Conservation (phyloP, 2,797 vertebrate genomes). For the Hoplostethus mediterraneus region DNA sequence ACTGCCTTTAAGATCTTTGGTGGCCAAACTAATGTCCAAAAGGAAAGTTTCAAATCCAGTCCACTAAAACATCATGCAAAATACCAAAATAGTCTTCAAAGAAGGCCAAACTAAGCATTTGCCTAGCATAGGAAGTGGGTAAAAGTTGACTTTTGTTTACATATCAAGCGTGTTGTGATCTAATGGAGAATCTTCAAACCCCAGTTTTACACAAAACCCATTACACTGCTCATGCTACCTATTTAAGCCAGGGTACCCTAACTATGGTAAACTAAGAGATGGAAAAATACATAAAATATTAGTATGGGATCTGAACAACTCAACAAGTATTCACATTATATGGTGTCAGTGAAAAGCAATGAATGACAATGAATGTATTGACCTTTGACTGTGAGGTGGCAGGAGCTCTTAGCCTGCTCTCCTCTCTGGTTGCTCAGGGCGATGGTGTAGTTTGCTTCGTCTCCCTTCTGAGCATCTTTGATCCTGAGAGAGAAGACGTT, state of each 20-base stretch:
- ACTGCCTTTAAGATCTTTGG: background rate
- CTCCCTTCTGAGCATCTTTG: conserved; percentile 88
- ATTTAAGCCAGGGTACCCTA: too few relatives aligned
- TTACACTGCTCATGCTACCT: too few relatives aligned
- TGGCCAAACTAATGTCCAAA: too few relatives aligned
- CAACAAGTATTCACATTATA: background rate
- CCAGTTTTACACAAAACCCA: background rate
- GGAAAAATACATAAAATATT: background rate
- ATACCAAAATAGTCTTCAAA: too few relatives aligned
- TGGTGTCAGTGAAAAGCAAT: background rate
- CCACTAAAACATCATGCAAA: background rate
- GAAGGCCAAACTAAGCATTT: background rate
- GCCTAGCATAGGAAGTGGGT: background rate
- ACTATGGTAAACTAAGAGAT: background rate
- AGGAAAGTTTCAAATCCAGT: background rate
- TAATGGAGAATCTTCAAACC: background rate
- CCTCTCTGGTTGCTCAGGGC: conserved; percentile 92
- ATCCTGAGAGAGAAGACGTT: conserved; percentile 95
- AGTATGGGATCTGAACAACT: background rate
- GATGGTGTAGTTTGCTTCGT: conserved; percentile 89
- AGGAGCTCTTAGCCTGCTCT: conserved; percentile 91
- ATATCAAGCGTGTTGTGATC: background rate
- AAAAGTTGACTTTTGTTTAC: too few relatives aligned
- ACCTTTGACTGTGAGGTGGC: conserved; percentile 91
- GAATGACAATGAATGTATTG: conserved; percentile 49